Conservation (phyloP, 2,113 vertebrate genomes). For the Scopus umbretta region DNA sequence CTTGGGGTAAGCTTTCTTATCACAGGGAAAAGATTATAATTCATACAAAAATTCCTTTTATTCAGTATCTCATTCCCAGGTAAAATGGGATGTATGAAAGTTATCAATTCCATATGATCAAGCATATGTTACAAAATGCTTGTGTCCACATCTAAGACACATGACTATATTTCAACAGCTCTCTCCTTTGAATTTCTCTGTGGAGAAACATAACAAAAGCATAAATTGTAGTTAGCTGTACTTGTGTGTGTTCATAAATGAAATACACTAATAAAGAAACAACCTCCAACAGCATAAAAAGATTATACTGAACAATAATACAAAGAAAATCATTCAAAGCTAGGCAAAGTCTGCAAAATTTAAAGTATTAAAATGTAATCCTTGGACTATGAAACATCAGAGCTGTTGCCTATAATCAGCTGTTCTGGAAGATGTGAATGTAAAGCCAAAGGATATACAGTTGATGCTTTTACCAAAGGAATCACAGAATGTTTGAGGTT, state of each 20-base stretch:
- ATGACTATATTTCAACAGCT: background rate
- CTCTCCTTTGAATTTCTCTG: background rate
- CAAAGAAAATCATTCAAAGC: background rate
- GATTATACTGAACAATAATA: background rate
- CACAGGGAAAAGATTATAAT: background rate
- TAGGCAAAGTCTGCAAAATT: background rate
- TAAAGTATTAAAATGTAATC: background rate
- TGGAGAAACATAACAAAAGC: background rate
- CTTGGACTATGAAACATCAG: background rate
- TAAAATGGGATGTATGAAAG: background rate
- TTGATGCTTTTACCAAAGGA: background rate
- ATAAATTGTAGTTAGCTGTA: background rate
- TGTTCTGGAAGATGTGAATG: background rate
- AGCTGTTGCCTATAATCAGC: background rate
- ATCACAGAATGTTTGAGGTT: background rate
- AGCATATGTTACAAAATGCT: background rate
- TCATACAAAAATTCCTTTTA: background rate
- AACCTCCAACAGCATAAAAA: background rate
- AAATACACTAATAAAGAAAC: background rate
- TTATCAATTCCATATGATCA: background rate
- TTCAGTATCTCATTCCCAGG: background rate
- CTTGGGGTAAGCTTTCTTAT: background rate
- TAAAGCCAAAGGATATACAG: background rate
- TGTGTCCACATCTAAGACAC: background rate
- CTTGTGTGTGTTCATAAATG: background rate